Evolutionary conservation across 2,797 vertebrate genomes (phyloP).

Genomic region (Trematomus bernacchii): DNA sequence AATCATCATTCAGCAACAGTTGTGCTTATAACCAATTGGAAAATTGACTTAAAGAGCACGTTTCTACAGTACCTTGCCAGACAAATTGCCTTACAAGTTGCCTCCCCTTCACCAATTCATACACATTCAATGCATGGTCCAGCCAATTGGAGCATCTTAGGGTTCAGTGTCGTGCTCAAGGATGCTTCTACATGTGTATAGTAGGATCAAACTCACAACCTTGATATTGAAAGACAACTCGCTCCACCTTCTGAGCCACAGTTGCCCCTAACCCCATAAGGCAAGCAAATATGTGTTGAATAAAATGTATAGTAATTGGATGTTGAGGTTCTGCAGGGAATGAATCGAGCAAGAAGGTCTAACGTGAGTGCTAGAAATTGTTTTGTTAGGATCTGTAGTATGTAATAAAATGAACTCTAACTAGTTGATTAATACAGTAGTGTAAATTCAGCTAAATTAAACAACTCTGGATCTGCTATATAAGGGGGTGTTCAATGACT

Average conservation of each 20-base stretch:
- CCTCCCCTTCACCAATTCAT: not conserved
- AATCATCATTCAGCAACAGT: not conserved
- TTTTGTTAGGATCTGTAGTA: not conserved
- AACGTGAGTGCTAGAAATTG: constrained; percentile 15
- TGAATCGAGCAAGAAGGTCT: constrained; percentile 11
- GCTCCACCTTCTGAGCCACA: not conserved
- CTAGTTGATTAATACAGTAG: not conserved
- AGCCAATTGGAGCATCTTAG: not conserved
- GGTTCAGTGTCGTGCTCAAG: not conserved
- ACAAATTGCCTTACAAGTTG: not conserved
- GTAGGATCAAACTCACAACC: not conserved
- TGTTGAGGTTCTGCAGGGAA: constrained; percentile 19
- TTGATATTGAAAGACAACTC: not conserved
- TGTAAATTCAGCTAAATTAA: constrained; percentile 2
- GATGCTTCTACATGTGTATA: not conserved
- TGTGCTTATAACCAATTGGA: constrained; percentile 6
- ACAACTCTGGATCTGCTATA: not conserved
- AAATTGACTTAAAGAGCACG: not conserved
- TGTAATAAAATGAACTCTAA: constrained; percentile 1
- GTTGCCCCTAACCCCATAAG: constrained; percentile 7
- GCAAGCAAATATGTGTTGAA: constrained; percentile 24
- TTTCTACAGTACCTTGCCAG: not conserved
- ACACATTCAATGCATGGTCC: not conserved
- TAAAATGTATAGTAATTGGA: constrained; percentile 38
- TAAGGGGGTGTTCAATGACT: not conserved